Evolutionary conservation across 2,888 invertebrate species (phyloP).

Genomic region (Cenopis cana): DNA sequence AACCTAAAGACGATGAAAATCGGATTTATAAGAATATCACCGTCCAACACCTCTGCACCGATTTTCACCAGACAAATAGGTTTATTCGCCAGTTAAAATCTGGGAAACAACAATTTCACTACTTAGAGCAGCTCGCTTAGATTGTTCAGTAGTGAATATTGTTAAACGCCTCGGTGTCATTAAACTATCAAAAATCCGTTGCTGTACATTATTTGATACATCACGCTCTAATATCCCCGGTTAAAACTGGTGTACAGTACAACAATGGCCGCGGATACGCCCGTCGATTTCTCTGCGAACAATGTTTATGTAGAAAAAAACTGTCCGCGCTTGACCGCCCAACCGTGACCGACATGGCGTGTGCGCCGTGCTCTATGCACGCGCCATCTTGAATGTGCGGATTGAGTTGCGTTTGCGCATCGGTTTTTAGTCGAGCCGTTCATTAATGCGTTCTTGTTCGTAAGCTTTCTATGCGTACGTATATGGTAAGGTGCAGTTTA

Average conservation of each 20-base stretch:
- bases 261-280: constrained; percentile 82
- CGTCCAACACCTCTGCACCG: not conserved
- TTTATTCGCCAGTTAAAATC: no score
- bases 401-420: constrained; percentile 75
- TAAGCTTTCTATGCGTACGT: constrained; percentile 33
- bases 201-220: constrained; percentile 70
- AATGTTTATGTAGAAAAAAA: constrained; percentile 83
- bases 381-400: constrained; percentile 80
- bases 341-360: constrained; percentile 79
- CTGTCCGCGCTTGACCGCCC: constrained; percentile 72
- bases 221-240: constrained; percentile 81
- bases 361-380: constrained; percentile 75
- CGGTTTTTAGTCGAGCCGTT: constrained; percentile 40
- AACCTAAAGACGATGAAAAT: no score
- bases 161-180: constrained; percentile 11
- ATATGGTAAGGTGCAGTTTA: constrained; percentile 10
- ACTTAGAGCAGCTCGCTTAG: no score
- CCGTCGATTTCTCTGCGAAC: constrained; percentile 83
- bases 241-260: constrained; percentile 74
- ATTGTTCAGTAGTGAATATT: not conserved
- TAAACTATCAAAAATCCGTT: constrained; percentile 49
- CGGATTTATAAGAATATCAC: no score
- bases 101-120: no score
- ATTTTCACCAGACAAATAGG: not conserved
- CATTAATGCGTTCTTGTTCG: constrained; percentile 27